A percentile compares a stretch with the other conserved stretches of the same genome.
These are phyloP conservation scores for Monopterus albus DNA, from an alignment of 2,113 vertebrate genomes.

Conservation along the genomic window DNA sequence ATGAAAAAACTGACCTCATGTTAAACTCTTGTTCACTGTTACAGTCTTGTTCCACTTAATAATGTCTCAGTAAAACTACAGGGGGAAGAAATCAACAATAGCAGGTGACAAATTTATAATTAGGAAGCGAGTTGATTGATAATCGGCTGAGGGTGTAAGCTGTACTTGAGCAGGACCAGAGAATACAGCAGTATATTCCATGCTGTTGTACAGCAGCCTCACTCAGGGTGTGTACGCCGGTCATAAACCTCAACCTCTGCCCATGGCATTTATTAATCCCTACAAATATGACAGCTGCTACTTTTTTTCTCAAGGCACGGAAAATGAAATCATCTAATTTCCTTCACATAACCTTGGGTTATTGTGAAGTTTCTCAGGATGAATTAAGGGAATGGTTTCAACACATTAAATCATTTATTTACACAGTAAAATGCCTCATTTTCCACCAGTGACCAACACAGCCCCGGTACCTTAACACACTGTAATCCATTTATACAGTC, in stretches of 20 bases:
- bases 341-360: slow-evolving; percentile 56
- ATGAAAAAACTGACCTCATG: too few relatives aligned
- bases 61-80: not conserved
- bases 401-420: slow-evolving; percentile 80
- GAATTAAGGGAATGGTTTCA: slow-evolving; percentile 74
- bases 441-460: slow-evolving; percentile 65
- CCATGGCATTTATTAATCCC: slow-evolving; percentile 78
- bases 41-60: too few relatives aligned
- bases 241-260: slow-evolving; percentile 72
- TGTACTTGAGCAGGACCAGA: not conserved
- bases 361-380: slow-evolving; percentile 62
- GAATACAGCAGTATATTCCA: slow-evolving; percentile 64
- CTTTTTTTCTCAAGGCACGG: slow-evolving; percentile 59
- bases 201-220: slow-evolving; percentile 33
- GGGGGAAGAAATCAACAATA: not conserved
- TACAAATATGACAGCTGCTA: slow-evolving; percentile 69
- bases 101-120: slow-evolving; percentile 25
- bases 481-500: slow-evolving; percentile 75
- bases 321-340: slow-evolving; percentile 82
- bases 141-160: slow-evolving; percentile 9
- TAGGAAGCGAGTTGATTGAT: slow-evolving; percentile 33
- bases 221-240: slow-evolving; percentile 64
- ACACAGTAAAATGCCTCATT: slow-evolving; percentile 70
- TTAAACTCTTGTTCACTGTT: too few relatives aligned
- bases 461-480: slow-evolving; percentile 58